Conservation (phyloP, 2,888 invertebrate genomes). For the Spisula subtruncata region DNA sequence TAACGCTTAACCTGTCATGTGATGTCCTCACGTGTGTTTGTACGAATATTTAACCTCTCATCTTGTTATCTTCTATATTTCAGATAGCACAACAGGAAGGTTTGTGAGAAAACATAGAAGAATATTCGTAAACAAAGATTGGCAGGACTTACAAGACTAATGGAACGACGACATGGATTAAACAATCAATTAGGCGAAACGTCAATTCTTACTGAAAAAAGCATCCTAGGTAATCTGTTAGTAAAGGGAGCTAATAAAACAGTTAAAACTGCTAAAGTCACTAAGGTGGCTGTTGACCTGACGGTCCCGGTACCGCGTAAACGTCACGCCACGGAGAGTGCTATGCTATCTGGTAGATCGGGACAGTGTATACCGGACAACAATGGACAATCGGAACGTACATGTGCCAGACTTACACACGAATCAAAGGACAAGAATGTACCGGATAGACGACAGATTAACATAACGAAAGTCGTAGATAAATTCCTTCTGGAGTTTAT, state of each 20-base stretch:
- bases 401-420: not conserved
- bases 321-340: slow-evolving; percentile 31
- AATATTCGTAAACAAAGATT: too few species aligned
- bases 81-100: not conserved
- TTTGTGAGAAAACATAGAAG: not conserved
- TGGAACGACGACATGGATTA: not conserved
- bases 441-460: not conserved
- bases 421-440: not conserved
- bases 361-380: not conserved
- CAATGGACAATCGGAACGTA: not conserved
- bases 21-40: too few species aligned
- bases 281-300: not conserved
- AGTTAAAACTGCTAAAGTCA: not conserved
- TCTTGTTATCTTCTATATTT: not conserved
- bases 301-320: not conserved
- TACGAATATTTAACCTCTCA: too few species aligned
- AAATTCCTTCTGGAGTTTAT: slow-evolving; percentile 30
- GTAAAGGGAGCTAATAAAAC: not conserved
- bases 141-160: not conserved
- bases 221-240: not conserved
- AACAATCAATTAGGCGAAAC: not conserved
- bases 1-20: too few species aligned
- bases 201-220: not conserved
- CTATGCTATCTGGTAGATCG: not conserved
- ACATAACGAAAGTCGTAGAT: slow-evolving; percentile 23